Conservation (phyloP, 2,113 vertebrate species). For the Colistium nudipinnis region DNA sequence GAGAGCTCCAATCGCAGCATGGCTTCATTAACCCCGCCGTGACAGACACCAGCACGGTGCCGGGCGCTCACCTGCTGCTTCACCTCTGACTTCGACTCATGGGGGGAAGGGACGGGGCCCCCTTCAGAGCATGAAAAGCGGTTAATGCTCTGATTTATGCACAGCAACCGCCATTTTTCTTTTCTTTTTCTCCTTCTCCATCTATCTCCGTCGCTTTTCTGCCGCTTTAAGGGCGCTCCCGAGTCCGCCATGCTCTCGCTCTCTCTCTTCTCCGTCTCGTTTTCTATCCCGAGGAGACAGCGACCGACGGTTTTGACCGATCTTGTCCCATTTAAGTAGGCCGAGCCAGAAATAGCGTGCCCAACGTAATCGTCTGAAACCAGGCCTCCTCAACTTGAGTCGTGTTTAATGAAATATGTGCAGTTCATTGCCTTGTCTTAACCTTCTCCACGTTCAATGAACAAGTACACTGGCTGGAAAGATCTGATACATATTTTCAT, state of each 20-base stretch:
- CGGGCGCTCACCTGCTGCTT: constrained; percentile 59
- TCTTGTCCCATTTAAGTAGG: constrained; percentile 51
- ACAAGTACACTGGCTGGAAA: constrained; percentile 26
- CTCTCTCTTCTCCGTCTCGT: constrained; percentile 1
- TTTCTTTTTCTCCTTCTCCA: background rate
- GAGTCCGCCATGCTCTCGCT: background rate
- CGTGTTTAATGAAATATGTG: constrained; percentile 46
- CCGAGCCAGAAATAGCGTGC: constrained; percentile 45
- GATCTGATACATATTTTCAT: constrained; percentile 69
- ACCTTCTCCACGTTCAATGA: constrained; percentile 49
- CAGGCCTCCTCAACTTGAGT: constrained; percentile 41
- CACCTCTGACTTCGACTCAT: constrained; percentile 58
- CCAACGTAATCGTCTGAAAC: constrained; percentile 47
- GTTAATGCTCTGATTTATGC: constrained; percentile 10
- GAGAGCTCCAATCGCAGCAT: constrained; percentile 56
- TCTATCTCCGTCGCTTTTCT: background rate
- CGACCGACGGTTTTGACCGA: constrained; percentile 34
- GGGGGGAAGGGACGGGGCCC: constrained; percentile 24
- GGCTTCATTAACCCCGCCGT: constrained; percentile 35
- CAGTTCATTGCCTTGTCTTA: constrained; percentile 65
- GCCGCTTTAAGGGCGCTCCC: background rate
- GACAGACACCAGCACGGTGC: constrained; percentile 36
- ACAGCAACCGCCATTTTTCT: background rate
- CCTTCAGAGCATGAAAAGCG: constrained; percentile 1
- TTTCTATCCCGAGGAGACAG: constrained; percentile 31